Conservation (phyloP, 2,797 vertebrate genomes). For the Peromyscus attwateri region DNA sequence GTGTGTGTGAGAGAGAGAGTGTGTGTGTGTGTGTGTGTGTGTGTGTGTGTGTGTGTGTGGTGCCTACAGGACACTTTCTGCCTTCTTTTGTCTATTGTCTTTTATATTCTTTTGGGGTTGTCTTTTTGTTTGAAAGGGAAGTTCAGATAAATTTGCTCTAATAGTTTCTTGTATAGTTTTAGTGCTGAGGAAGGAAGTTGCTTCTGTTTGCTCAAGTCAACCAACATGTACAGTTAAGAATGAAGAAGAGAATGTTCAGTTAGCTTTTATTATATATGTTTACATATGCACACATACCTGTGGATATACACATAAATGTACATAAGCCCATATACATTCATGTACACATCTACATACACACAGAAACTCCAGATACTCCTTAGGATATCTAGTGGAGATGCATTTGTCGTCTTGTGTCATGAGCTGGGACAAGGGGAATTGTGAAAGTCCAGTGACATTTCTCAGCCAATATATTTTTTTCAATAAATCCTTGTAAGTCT, state of each 20-base stretch:
- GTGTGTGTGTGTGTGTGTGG: neutral
- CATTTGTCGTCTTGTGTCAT: constrained; percentile 11
- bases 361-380: neutral
- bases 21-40: neutral
- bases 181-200: neutral
- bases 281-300: neutral
- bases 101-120: neutral
- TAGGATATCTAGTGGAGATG: neutral
- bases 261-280: neutral
- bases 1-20: too few species aligned
- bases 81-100: neutral
- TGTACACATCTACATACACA: neutral
- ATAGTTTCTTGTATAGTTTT: neutral
- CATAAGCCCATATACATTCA: neutral
- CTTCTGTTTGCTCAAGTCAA: neutral
- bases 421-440: neutral
- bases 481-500: constrained; percentile 20
- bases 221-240: neutral
- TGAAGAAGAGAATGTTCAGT: neutral
- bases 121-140: neutral
- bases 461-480: constrained; percentile 21
- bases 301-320: neutral
- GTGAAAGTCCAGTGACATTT: constrained; percentile 2
- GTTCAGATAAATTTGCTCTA: neutral
- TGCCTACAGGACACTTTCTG: neutral